Evolutionary conservation across 2,113 vertebrate species (phyloP).

Genomic region (Megatriorchis doriae): DNA sequence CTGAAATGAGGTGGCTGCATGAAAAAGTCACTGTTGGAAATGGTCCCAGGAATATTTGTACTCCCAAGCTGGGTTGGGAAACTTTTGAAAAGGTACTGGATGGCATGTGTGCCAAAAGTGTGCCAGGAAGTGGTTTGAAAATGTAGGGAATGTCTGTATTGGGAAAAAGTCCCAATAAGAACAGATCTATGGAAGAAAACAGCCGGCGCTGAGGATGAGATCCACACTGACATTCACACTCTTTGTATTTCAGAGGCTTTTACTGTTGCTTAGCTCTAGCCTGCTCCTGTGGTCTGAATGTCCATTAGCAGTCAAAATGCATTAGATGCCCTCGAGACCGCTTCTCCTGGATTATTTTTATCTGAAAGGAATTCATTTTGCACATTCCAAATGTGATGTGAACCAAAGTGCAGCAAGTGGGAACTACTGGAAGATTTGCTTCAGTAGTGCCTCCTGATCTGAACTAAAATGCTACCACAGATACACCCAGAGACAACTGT

Average conservation of each 20-base stretch:
- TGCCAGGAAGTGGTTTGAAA: background rate
- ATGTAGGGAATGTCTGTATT: background rate
- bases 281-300: background rate
- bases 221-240: background rate
- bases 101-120: background rate
- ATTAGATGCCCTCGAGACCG: background rate
- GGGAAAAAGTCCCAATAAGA: background rate
- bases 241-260: background rate
- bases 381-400: slow-evolving; percentile 32
- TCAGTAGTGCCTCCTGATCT: background rate
- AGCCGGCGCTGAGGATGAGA: background rate
- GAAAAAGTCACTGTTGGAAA: slow-evolving; percentile 37
- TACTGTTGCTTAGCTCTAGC: background rate
- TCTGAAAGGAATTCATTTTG: slow-evolving; percentile 40
- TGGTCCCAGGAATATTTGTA: background rate
- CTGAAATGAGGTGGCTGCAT: background rate
- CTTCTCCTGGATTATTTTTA: slow-evolving; percentile 44
- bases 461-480: background rate
- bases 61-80: background rate
- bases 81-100: background rate
- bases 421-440: slow-evolving; percentile 5
- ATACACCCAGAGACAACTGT: background rate
- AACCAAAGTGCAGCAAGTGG: slow-evolving; percentile 30
- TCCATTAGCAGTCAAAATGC: slow-evolving; percentile 10
- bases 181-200: background rate